Conservation (phyloP, 2,113 vertebrate genomes). For the Ranitomeya variabilis region DNA sequence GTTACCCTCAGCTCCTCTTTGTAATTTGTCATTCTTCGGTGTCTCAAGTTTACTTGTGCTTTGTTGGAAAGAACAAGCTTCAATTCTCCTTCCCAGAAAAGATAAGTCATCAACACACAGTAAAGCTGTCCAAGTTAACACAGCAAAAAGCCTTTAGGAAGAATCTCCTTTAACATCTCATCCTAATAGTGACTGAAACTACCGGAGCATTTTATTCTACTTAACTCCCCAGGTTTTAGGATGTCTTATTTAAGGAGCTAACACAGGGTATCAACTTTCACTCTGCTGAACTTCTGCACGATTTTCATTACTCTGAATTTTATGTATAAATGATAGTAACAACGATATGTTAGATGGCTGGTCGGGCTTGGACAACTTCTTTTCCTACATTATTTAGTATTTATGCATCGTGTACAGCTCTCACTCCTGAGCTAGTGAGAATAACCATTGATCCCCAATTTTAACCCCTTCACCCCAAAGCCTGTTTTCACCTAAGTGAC, state of each 20-base stretch:
- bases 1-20: background rate
- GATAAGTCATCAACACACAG: constrained; percentile 32
- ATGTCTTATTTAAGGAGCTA: background rate
- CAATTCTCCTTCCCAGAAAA: constrained; percentile 27
- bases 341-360: background rate
- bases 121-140: constrained; percentile 39
- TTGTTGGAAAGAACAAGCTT: constrained; percentile 34
- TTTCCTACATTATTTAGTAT: background rate
- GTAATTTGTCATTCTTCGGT: constrained; percentile 23
- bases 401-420: too few species aligned
- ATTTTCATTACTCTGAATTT: background rate
- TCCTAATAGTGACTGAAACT: background rate
- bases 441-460: too few species aligned
- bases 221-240: background rate
- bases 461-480: too few species aligned
- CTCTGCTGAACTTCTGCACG: background rate
- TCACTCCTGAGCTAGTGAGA: too few species aligned
- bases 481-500: too few species aligned
- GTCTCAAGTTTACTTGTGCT: constrained; percentile 39
- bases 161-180: constrained; percentile 23
- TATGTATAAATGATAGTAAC: background rate
- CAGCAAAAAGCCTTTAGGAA: background rate
- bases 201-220: background rate
- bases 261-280: background rate
- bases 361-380: background rate